Base-by-base conservation (phyloP, 2,113 vertebrate genomes). In the Vicugna pacos region DNA sequence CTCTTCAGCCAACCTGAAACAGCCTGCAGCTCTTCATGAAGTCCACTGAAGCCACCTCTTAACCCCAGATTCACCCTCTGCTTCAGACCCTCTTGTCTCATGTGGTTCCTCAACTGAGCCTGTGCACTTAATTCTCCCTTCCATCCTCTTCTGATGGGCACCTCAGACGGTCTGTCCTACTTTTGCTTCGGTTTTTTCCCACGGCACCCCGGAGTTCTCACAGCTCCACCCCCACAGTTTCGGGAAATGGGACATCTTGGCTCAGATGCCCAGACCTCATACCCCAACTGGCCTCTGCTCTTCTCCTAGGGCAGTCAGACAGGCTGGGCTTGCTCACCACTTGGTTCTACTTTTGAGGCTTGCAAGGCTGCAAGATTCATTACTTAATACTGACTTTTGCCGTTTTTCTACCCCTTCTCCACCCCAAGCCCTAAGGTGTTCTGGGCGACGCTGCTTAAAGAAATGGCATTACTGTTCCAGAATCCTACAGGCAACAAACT, bases 141-240 rank as follows among this genome's bases (percentile, higher is more conserved):
- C 32, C 16, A 15, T 48, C 5, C 22, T 95, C n/a, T 32, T 82
- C 73, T 76, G 38, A 35, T 26, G 11, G 69, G 75, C 3, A 5
- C 54, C 62, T 52, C 28, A 20, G 38, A 76, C 2, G 6, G 16
- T 35, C 42, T 35, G 30, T 19, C 50, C 54, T n/a, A 62, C 16
- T 62, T 96, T 32, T 84, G 50, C 56, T 95, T 91, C 88, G 65
- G 15, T 91, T 79, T 93, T 77, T 89, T 16, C 42, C 42, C 3
- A 9, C 3, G 50, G 28, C 12, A 19, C 0, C 60, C n/a, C 56
- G 30, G 6, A 46, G n/a, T 80, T 48, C 54, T 65, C 38, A 75
- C 56, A 64, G 48, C 10, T 70, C 38, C 28, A 65, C 28, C 3
- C 6, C 28, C 16, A 24, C 1, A 13, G 65, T 11, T 42, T 62